Evolutionary conservation across 2,888 invertebrate species (phyloP), one percentile per base, ranked within the genome.

Genomic region (Eupeodes luniger): DNA sequence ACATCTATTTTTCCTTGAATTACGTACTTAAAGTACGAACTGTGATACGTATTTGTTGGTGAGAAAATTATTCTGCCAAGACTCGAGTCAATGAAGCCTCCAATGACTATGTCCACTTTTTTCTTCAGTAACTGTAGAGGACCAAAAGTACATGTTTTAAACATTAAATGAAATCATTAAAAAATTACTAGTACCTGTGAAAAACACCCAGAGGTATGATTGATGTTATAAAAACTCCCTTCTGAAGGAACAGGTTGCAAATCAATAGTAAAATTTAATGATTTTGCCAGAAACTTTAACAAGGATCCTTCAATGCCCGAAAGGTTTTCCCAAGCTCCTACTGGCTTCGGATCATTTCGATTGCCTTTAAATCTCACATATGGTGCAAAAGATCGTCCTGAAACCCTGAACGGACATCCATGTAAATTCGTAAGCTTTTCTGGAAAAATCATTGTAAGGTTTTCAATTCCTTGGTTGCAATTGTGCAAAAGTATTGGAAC

Each of bases 41-140:
- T 61, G 90, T 90, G 90, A 40, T 92, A 92, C 0, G 90, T 83
- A 0, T 57, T 12, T 0, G 93, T 91, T 11, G 82, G 89, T 69
- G 90, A 91, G 80, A 91, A 91, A 11, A 78, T 77, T 51, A 74
- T 44, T 12, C 90, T 90, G 4, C 85, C 84, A 9, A 16, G 64
- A 47, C 90, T 83, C 14, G 91, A 90, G 4, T 90, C 90, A 44
- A 92, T 91, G 2, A 92, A 87, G 0, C 90, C 91, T 0, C 93
- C 93, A 16, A 93, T 81, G 0, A 90, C 91, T 0, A 93, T 53
- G 12, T 92, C 90, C 7, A 91, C 91, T 12, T 36, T 49, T 0
- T 84, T 85, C 0, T 75, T 11, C 0, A 87, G 69, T 27, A 93
- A 64, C 92, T 93, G 79, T 1, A 79, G 75, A 10, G 40, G 6